Percentiles rank a stretch among this genome's conserved stretches.
Evolutionary conservation across 2,888 invertebrate species (phyloP).

Genomic region (Cecidostiba fungosa): DNA sequence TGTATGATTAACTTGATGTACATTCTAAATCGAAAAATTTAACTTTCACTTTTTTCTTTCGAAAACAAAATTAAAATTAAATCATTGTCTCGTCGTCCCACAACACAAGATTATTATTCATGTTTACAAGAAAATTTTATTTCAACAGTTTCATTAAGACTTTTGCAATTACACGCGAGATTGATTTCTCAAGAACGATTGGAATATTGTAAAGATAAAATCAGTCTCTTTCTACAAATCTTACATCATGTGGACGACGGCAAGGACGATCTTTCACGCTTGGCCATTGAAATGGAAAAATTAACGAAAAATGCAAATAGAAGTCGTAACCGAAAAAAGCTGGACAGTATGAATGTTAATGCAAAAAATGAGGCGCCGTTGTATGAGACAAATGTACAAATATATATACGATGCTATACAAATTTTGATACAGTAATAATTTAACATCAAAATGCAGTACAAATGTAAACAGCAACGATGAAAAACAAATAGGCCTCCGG

Average conservation of each 20-base stretch:
- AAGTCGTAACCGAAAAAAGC: constrained; percentile 56
- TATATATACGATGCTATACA: constrained; percentile 18
- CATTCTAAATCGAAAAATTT: constrained; percentile 7
- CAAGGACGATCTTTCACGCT: constrained; percentile 74
- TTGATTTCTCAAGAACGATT: neutral
- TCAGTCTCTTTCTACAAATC: neutral
- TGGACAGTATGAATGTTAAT: constrained; percentile 27
- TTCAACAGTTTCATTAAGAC: neutral
- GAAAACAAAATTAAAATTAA: neutral
- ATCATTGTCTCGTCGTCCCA: constrained; percentile 15
- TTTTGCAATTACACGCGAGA: neutral
- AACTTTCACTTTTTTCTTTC: constrained; percentile 20
- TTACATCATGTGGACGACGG: constrained; percentile 45
- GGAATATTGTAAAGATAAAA: neutral
- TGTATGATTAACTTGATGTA: constrained; percentile 5
- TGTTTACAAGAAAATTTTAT: neutral
- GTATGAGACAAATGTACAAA: neutral
- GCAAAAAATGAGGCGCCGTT: constrained; percentile 58
- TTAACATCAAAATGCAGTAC: neutral
- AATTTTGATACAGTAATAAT: neutral
- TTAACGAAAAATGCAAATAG: constrained; percentile 51
- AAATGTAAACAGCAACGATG: neutral
- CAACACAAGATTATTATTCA: constrained; percentile 23
- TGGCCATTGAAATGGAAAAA: constrained; percentile 77
- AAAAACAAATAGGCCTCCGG: constrained; percentile 8